A percentile compares a stretch with the other conserved stretches of the same genome.
Conservation (phyloP, 2,113 vertebrate genomes). For the Callipepla californica region DNA sequence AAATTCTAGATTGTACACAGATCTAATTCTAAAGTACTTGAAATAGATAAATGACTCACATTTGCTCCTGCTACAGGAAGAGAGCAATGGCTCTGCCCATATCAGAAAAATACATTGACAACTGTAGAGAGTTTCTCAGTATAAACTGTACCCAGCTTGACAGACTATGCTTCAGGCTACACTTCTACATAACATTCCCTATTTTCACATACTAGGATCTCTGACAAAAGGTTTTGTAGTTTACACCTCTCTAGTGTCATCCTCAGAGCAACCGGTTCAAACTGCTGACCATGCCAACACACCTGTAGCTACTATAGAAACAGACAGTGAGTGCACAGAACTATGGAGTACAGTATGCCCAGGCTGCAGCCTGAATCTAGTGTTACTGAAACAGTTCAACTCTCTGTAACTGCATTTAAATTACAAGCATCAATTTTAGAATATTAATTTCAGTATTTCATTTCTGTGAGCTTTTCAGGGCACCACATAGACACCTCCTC, state of each 20-base stretch:
- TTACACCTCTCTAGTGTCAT: rapidly evolving
- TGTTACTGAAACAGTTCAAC: neutral
- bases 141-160: neutral
- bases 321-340: neutral
- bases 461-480: neutral
- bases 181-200: neutral
- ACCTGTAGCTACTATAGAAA: rapidly evolving
- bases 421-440: neutral
- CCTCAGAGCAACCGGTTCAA: neutral
- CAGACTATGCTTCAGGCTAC: rapidly evolving
- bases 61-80: neutral
- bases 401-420: neutral
- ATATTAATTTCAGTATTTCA: neutral
- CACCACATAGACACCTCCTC: neutral
- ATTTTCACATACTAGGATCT: neutral
- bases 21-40: neutral
- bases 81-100: rapidly evolving
- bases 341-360: rapidly evolving
- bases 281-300: rapidly evolving
- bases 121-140: neutral
- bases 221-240: neutral
- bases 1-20: neutral
- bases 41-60: rapidly evolving
- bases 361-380: neutral
- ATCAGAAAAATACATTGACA: neutral